Conservation (phyloP, 2,113 vertebrate genomes). For the Phainopepla nitens region DNA sequence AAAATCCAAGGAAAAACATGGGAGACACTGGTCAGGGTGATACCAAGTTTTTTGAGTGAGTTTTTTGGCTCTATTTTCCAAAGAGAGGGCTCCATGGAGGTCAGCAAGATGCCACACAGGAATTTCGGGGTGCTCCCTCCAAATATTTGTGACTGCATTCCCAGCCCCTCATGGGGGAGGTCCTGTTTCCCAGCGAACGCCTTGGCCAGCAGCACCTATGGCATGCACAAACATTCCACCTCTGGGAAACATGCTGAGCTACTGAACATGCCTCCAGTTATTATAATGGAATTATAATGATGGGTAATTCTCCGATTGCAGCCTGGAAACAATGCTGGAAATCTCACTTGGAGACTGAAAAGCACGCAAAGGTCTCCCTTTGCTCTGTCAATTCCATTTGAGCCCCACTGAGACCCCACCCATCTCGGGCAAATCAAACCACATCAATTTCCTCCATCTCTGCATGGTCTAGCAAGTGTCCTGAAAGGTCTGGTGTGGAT, state of each 20-base stretch:
- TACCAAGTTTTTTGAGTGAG: neutral
- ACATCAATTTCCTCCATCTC: neutral
- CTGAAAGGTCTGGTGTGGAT: neutral
- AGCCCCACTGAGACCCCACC: neutral
- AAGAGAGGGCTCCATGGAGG: neutral
- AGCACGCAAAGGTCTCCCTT: neutral
- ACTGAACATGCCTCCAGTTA: neutral
- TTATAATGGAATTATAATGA: conserved; percentile 26
- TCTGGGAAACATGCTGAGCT: neutral
- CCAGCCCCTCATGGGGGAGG: neutral
- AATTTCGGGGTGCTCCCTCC: neutral
- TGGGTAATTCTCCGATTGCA: neutral
- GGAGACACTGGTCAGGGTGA: neutral
- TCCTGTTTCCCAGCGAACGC: neutral
- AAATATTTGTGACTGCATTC: neutral
- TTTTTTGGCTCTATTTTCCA: neutral
- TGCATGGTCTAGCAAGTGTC: neutral
- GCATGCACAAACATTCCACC: neutral
- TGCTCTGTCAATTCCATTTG: neutral
- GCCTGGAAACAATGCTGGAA: neutral
- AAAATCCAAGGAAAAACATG: neutral
- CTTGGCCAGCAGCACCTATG: neutral
- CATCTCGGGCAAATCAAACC: neutral
- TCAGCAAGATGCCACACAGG: neutral
- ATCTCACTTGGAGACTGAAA: neutral